These are phyloP conservation scores for Noctua janthina DNA, from an alignment of 2,888 invertebrate genomes.

Conservation along the genomic window DNA sequence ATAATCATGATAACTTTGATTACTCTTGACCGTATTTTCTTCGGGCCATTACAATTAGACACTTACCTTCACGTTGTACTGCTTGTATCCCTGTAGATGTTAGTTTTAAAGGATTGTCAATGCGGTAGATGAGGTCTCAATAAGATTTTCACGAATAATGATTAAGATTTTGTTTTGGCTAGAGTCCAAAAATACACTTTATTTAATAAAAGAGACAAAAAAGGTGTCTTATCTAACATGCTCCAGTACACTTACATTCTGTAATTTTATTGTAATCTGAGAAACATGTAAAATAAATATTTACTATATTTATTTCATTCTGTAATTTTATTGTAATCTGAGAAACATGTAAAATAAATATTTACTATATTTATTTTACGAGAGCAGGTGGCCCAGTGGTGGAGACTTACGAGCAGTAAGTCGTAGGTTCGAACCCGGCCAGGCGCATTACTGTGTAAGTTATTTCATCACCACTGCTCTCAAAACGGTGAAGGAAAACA, in stretches of 20 bases:
- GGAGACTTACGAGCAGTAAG: too few relatives aligned
- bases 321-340: conserved; percentile 6
- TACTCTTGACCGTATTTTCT: background rate
- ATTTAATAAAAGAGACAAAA: conserved; percentile 20
- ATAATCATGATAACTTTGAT: background rate
- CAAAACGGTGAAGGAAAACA: too few relatives aligned
- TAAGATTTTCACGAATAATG: conserved; percentile 19
- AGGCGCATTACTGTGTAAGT: too few relatives aligned
- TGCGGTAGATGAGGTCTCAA: background rate
- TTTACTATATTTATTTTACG: background rate
- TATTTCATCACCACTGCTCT: too few relatives aligned
- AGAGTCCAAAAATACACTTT: conserved; percentile 42
- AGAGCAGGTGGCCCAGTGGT: too few relatives aligned
- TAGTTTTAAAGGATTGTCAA: background rate
- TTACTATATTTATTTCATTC: background rate
- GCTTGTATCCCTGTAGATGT: background rate
- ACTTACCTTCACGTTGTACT: background rate
- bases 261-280: conserved; percentile 7
- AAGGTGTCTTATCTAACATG: background rate
- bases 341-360: background rate
- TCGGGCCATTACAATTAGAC: background rate
- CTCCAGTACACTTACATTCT: background rate
- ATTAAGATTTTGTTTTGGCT: conserved; percentile 40
- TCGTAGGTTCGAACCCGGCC: too few relatives aligned
- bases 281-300: background rate